Percentiles rank a stretch among this genome's conserved stretches.
Evolutionary conservation across 2,113 vertebrate species (phyloP).

Genomic region (Boulengeromyrus knoepffleri): DNA sequence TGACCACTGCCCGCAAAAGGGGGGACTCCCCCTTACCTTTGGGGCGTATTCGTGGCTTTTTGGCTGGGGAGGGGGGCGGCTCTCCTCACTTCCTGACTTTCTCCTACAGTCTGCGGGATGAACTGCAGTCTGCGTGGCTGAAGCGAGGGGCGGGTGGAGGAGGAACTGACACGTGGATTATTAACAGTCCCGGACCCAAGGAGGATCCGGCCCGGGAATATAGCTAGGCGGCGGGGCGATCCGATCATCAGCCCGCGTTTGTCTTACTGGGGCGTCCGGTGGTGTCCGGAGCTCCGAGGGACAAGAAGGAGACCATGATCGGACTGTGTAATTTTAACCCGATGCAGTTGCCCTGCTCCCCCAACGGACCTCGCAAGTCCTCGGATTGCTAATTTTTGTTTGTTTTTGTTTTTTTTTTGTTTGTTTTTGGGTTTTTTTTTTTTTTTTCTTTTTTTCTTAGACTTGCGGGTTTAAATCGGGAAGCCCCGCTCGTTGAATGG

Average conservation of each 20-base stretch:
- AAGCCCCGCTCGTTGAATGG: slow-evolving; percentile 61
- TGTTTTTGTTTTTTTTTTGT: neutral
- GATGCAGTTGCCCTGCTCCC: neutral
- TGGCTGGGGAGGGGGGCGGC: neutral
- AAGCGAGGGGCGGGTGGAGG: slow-evolving; percentile 24
- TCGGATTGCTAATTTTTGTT: neutral
- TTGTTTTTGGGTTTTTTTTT: neutral
- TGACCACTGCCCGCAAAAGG: neutral
- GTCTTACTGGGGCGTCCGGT: neutral
- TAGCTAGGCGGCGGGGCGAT: neutral
- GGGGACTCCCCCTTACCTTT: neutral
- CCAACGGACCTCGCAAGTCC: neutral
- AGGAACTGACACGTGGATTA: slow-evolving; percentile 68
- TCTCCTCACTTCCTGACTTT: slow-evolving; percentile 37
- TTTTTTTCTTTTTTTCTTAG: neutral
- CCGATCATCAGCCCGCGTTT: neutral
- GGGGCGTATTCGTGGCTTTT: neutral
- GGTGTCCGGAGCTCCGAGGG: neutral
- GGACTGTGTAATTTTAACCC: neutral
- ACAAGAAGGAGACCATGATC: neutral
- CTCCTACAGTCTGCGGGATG: slow-evolving; percentile 42
- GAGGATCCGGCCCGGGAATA: neutral
- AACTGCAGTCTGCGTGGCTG: slow-evolving; percentile 57
- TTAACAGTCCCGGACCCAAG: slow-evolving; percentile 26
- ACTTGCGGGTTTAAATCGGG: slow-evolving; percentile 24